Base-by-base conservation (phyloP, 2,113 vertebrate species). In the Cyanocitta stelleri region DNA sequence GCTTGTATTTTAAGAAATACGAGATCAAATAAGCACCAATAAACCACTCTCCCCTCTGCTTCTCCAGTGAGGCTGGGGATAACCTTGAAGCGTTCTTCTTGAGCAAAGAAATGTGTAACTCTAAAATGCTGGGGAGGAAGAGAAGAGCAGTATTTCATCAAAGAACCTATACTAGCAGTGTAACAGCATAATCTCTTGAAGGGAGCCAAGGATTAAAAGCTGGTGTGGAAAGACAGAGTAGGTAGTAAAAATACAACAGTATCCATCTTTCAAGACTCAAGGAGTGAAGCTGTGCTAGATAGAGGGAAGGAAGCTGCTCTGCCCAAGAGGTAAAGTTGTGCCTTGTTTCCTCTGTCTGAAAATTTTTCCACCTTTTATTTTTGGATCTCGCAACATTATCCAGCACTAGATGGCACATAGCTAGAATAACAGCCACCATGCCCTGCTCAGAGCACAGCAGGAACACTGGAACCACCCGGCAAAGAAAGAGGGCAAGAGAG, bases 321-420 rank as follows among this genome's bases (percentile, higher is more conserved):
- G 55, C 58, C 44, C 79, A 74, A 84, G 68, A 72, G 32, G 64
- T 81, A 43, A 88, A 92, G 37, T 6, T 87, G 58, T 35, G 35
- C 37, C 69, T 90, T 61, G 59, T 48, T 87, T 92, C 39, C 48
- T 71, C 63, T 11, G 35, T 35, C 73, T 63, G 48, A 16, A 4
- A 44, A 56, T 90, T 87, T 90, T 83, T 23, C 75, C 68, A 55
- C 67, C 75, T 93, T 69, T 94, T 90, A 91, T 91, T 96, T 97
- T 92, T 94, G 90, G 63, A 88, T 86, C 78, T 93, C 61, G 17
- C 87, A 93, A 88, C 39, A n/a, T 33, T 71, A 91, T 52, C 72
- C 64, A 88, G 39, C 74, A 77, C 32, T 77, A 74, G 64, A 71
- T 49, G 33, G 59, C 39, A 48, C 59, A 63, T 2, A 90, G 63